These are phyloP conservation scores for Synanceia verrucosa DNA, from an alignment of 2,797 vertebrate species.

Conservation along the genomic window DNA sequence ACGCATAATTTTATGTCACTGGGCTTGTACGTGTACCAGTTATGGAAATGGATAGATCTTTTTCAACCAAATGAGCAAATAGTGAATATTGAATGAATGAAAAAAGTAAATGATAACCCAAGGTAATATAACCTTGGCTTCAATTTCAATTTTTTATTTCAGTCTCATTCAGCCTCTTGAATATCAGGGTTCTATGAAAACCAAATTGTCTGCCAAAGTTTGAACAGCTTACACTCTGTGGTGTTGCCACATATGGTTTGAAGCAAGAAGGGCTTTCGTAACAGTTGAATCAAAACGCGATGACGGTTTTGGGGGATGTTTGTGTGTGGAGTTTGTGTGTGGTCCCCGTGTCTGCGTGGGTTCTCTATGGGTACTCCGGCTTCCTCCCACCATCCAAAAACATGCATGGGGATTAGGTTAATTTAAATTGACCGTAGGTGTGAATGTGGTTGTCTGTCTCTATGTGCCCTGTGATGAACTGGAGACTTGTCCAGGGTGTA, in stretches of 20 bases:
- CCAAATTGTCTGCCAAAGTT: not conserved
- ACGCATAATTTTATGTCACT: slow-evolving; percentile 16
- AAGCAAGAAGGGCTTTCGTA: not conserved
- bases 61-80: slow-evolving; percentile 21
- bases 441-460: too few relatives aligned
- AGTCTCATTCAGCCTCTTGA: not conserved
- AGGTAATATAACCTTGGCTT: slow-evolving; percentile 13
- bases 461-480: too few relatives aligned
- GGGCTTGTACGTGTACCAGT: not conserved
- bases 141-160: not conserved
- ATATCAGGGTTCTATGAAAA: not conserved
- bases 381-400: too few relatives aligned
- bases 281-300: not conserved
- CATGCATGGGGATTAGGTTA: too few relatives aligned
- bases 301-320: not conserved
- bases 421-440: too few relatives aligned
- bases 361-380: too few relatives aligned
- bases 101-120: not conserved
- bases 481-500: too few relatives aligned
- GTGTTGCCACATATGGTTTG: not conserved
- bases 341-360: too few relatives aligned
- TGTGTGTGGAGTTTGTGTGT: too few relatives aligned
- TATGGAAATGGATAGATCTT: not conserved
- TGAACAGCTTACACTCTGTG: not conserved
- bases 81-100: slow-evolving; percentile 5